Evolutionary conservation across 1,140 invertebrate species (phyloP).

Genomic region (Drosophila grimshawi): DNA sequence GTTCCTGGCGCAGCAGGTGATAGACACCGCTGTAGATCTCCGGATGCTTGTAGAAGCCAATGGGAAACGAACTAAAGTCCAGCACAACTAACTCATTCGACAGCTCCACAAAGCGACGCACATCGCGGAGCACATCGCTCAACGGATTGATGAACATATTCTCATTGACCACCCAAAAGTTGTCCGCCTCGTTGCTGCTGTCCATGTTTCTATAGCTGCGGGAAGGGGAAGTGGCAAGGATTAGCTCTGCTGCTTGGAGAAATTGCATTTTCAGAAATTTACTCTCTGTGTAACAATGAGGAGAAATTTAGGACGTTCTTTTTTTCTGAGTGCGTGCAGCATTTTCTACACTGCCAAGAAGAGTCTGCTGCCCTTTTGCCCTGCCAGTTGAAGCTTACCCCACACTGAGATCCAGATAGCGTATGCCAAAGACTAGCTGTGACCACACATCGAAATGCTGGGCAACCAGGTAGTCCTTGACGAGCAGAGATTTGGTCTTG

Average conservation of each 20-base stretch:
- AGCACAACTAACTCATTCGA: conserved; percentile 87
- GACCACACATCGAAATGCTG: conserved; percentile 92
- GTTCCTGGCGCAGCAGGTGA: conserved; percentile 57
- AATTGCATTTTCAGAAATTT: neutral
- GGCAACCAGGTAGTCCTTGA: conserved; percentile 85
- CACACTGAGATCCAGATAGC: conserved; percentile 92
- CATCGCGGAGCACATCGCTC: conserved; percentile 85
- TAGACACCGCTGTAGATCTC: conserved; percentile 66
- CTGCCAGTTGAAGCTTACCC: conserved; percentile 84
- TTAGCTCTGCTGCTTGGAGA: neutral
- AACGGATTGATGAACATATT: conserved; percentile 86
- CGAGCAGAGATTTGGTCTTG: conserved; percentile 81
- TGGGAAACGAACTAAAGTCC: conserved; percentile 85
- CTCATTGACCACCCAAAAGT: conserved; percentile 88
- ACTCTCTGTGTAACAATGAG: too few species aligned
- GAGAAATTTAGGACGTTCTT: too few species aligned
- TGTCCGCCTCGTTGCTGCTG: conserved; percentile 48
- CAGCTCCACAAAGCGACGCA: conserved; percentile 86
- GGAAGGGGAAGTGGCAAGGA: neutral
- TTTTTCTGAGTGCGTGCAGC: neutral
- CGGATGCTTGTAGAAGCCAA: conserved; percentile 80
- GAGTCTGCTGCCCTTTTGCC: too few species aligned
- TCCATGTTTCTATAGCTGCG: conserved; percentile 55
- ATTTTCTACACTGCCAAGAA: neutral
- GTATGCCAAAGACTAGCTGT: conserved; percentile 91